These are phyloP conservation scores for Sylvilagus bachmani DNA, from an alignment of 2,113 vertebrate genomes.

Conservation along the genomic window DNA sequence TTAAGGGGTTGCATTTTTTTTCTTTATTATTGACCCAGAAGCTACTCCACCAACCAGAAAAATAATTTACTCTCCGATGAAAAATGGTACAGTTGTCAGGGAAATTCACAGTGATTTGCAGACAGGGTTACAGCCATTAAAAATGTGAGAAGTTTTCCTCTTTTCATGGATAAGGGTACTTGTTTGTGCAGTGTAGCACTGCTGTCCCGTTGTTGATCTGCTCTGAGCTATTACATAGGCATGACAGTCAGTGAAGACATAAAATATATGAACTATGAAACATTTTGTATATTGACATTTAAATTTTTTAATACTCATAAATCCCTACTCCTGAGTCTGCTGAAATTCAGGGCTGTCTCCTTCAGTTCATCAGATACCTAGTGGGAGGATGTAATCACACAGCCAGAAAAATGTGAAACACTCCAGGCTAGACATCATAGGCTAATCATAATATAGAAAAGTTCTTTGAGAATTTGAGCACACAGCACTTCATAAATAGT, in stretches of 20 bases:
- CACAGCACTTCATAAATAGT: slow-evolving; percentile 14
- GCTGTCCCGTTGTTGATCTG: not conserved
- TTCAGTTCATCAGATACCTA: slow-evolving; percentile 55
- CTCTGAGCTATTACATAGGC: not conserved
- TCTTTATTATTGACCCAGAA: slow-evolving; percentile 2
- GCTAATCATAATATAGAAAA: slow-evolving; percentile 15
- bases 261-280: slow-evolving; percentile 49
- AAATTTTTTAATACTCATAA: slow-evolving; percentile 57
- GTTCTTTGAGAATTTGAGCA: slow-evolving; percentile 35
- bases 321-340: not conserved
- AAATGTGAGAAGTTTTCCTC: not conserved
- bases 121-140: not conserved
- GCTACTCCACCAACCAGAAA: slow-evolving; percentile 8
- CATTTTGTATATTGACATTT: slow-evolving; percentile 44
- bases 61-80: not conserved
- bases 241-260: not conserved
- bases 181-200: not conserved
- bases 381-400: slow-evolving; percentile 47
- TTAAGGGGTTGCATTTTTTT: not conserved
- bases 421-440: slow-evolving; percentile 43
- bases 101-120: slow-evolving; percentile 12
- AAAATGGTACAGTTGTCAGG: not conserved
- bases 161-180: not conserved
- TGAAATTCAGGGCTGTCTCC: slow-evolving; percentile 24
- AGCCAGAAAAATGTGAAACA: slow-evolving; percentile 45